A percentile compares a stretch with the other conserved stretches of the same genome.
phyloP scores from a whole-genome alignment of 2,888 invertebrate species.

The Drosophila monieri region DNA sequence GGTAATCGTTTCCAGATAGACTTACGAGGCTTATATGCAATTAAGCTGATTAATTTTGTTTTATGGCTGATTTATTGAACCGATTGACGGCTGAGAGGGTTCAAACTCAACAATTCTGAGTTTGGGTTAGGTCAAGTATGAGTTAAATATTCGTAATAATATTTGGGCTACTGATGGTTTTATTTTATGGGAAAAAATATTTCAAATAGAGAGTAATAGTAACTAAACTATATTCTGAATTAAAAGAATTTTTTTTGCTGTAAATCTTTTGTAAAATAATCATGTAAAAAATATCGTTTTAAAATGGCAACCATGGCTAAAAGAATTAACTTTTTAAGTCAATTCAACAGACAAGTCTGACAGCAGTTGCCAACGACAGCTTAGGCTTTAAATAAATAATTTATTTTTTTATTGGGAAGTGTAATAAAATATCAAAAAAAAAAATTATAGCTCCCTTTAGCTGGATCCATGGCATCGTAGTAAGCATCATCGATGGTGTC shows the following conservation, averaged over 20 bases:
- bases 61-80: slow-evolving; percentile 21
- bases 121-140: slow-evolving; percentile 43
- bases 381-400: slow-evolving; percentile 7
- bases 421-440: background rate
- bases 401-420: background rate
- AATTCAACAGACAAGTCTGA: background rate
- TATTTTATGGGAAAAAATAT: no score
- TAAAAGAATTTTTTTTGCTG: background rate
- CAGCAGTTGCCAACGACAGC: background rate
- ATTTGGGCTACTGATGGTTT: no score
- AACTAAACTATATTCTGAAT: background rate
- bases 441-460: slow-evolving; percentile 74
- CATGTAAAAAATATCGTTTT: background rate
- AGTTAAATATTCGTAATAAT: background rate
- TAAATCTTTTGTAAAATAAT: background rate
- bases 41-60: slow-evolving; percentile 41
- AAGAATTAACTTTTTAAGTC: background rate
- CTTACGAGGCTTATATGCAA: slow-evolving; percentile 25
- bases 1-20: slow-evolving; percentile 10
- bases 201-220: no score
- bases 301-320: background rate
- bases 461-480: slow-evolving; percentile 72
- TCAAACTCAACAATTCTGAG: background rate
- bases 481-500: slow-evolving; percentile 60
- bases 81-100: slow-evolving; percentile 12